These are phyloP conservation scores for Cacatua alba DNA, from an alignment of 2,113 vertebrate species.

Conservation along the genomic window DNA sequence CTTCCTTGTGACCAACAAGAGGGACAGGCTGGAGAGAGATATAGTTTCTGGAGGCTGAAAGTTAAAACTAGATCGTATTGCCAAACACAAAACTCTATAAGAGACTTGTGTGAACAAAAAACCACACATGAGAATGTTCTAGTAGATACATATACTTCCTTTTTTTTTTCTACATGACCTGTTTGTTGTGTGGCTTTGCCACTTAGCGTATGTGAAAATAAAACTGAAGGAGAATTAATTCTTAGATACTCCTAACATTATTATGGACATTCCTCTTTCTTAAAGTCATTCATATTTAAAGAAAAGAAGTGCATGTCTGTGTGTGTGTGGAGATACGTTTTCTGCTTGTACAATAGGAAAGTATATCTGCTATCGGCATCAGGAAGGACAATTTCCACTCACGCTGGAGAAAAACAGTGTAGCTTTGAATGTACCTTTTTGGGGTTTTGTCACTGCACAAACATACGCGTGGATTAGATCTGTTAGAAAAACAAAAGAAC, in stretches of 20 bases:
- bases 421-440: background rate
- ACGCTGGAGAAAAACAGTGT: background rate
- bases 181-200: background rate
- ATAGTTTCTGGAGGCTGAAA: background rate
- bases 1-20: background rate
- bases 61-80: background rate
- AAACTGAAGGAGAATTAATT: background rate
- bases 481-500: background rate
- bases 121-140: background rate
- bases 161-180: background rate
- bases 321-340: background rate
- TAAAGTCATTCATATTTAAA: background rate
- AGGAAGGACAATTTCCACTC: background rate
- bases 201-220: background rate
- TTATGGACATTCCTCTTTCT: background rate
- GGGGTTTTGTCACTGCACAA: background rate
- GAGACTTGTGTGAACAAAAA: background rate
- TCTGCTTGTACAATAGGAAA: background rate
- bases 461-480: fast-evolving
- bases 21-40: background rate
- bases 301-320: background rate
- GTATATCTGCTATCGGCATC: background rate
- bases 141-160: background rate
- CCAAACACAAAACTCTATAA: background rate
- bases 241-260: background rate